Conservation (phyloP, 2,797 vertebrate genomes). For the Paratrypauchen microcephalus region DNA sequence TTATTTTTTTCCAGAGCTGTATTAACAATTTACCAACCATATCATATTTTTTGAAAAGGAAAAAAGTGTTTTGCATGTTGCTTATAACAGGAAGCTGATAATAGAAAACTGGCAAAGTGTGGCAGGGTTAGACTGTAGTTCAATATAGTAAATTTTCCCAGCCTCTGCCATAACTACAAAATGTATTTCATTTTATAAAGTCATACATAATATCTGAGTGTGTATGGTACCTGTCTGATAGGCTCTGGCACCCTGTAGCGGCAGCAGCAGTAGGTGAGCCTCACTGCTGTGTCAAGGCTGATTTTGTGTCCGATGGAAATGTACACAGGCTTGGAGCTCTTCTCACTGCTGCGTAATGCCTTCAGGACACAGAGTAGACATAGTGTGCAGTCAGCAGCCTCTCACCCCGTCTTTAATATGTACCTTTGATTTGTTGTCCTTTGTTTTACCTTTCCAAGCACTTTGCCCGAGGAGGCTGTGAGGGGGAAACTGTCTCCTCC, state of each 20-base stretch:
- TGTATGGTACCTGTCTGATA: conserved; percentile 84
- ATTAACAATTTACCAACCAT: too few species aligned
- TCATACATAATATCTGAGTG: not conserved
- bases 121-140: too few species aligned
- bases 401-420: conserved; percentile 2
- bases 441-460: conserved; percentile 85
- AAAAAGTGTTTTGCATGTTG: too few species aligned
- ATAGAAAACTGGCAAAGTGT: too few species aligned
- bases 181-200: too few species aligned
- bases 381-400: conserved; percentile 25
- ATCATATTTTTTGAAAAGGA: too few species aligned
- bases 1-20: too few species aligned
- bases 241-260: conserved; percentile 88
- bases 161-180: too few species aligned
- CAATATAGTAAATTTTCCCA: too few species aligned
- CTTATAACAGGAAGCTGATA: too few species aligned
- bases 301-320: conserved; percentile 89
- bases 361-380: conserved; percentile 49
- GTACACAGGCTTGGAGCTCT: conserved; percentile 86
- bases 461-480: conserved; percentile 75
- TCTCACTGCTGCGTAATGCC: conserved; percentile 82
- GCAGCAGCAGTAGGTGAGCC: conserved; percentile 86
- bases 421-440: conserved; percentile 26
- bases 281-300: conserved; percentile 83
- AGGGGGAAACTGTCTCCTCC: conserved; percentile 86